Evolutionary conservation across 2,797 vertebrate species (phyloP).

Genomic region (Enteromius afrohamiltoni): DNA sequence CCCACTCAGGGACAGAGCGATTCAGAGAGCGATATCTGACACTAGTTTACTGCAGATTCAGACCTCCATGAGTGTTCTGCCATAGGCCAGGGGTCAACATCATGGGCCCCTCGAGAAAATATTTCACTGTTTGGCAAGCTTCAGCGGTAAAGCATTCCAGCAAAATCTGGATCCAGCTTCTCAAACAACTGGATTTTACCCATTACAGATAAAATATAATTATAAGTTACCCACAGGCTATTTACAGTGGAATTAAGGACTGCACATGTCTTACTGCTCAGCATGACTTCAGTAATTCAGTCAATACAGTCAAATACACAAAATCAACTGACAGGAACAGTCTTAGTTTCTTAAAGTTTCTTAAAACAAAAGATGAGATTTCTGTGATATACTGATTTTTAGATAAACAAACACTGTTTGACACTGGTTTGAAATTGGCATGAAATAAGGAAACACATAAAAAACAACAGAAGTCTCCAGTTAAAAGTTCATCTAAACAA

Average conservation of each 20-base stretch:
- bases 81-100: conserved; percentile 60
- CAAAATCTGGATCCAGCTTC: conserved; percentile 25
- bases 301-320: background rate
- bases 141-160: conserved; percentile 32
- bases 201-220: conserved; percentile 1
- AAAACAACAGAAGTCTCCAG: background rate
- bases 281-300: background rate
- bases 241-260: conserved; percentile 17
- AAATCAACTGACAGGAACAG: background rate
- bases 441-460: conserved; percentile 10
- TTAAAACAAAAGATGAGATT: background rate
- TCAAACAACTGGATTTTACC: conserved; percentile 12
- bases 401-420: conserved; percentile 3
- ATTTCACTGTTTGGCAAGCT: conserved; percentile 39
- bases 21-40: conserved; percentile 67
- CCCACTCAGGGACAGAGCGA: conserved; percentile 44
- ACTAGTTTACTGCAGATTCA: conserved; percentile 71
- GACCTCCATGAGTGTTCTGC: conserved; percentile 59
- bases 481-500: conserved; percentile 50
- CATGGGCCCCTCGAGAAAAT: conserved; percentile 34
- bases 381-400: conserved; percentile 2
- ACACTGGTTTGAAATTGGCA: conserved; percentile 25
- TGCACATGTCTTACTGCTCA: background rate
- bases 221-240: conserved; percentile 3
- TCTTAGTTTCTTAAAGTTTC: too few relatives aligned